Percentiles rank a stretch among this genome's conserved stretches.
Evolutionary conservation across 2,888 invertebrate species (phyloP).

Genomic region (Thymelicus lineola): DNA sequence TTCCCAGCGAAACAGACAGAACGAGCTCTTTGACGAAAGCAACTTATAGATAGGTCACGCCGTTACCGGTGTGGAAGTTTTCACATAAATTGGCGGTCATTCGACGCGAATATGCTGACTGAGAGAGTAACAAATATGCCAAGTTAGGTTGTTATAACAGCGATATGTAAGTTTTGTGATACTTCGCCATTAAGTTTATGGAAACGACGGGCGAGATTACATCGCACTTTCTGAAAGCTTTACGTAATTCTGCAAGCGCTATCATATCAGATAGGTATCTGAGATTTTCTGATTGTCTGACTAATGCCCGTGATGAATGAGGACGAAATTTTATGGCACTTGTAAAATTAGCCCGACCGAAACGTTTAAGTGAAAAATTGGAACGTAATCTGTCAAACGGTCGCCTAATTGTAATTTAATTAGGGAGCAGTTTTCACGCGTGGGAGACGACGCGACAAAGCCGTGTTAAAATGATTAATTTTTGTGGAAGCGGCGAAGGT

Average conservation of each 20-base stretch:
- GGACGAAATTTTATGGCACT: slow-evolving; percentile 66
- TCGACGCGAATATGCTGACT: slow-evolving; percentile 85
- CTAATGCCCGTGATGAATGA: slow-evolving; percentile 65
- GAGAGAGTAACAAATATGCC: slow-evolving; percentile 84
- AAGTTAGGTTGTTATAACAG: slow-evolving; percentile 84
- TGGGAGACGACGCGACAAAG: slow-evolving; percentile 77
- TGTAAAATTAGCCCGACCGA: slow-evolving; percentile 58
- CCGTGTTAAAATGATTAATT: slow-evolving; percentile 84
- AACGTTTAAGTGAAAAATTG: slow-evolving; percentile 67
- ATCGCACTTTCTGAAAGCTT: slow-evolving; percentile 83
- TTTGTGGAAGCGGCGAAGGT: slow-evolving; percentile 68
- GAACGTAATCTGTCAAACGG: slow-evolving; percentile 76
- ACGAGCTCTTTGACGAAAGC: slow-evolving; percentile 79
- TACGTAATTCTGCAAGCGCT: slow-evolving; percentile 74
- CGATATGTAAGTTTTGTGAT: slow-evolving; percentile 85
- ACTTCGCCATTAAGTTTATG: slow-evolving; percentile 84
- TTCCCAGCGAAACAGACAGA: slow-evolving; percentile 72
- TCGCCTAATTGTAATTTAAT: slow-evolving; percentile 82
- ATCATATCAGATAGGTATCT: slow-evolving; percentile 59
- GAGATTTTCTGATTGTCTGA: slow-evolving; percentile 45
- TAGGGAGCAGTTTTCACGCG: slow-evolving; percentile 76
- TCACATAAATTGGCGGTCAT: slow-evolving; percentile 85
- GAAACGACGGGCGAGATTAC: slow-evolving; percentile 82
- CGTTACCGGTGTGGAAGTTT: slow-evolving; percentile 80
- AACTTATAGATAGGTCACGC: slow-evolving; percentile 83